Conservation (phyloP, 2,113 vertebrate genomes). For the Cygnus buccinator region DNA sequence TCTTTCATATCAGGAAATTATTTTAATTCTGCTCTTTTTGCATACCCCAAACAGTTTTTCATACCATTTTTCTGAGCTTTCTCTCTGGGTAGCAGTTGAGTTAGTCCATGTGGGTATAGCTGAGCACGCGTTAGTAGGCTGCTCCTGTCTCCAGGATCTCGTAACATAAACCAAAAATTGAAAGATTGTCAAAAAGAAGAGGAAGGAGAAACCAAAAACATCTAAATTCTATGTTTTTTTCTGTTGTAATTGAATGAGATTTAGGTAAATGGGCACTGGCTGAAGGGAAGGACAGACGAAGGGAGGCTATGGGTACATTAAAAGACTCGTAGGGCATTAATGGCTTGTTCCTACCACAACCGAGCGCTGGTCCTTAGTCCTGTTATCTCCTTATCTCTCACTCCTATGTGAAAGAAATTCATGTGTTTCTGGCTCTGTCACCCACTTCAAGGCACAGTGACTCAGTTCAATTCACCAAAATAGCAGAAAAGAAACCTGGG, state of each 20-base stretch:
- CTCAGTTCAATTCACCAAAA: not conserved
- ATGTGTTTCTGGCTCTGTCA: not conserved
- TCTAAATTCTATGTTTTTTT: not conserved
- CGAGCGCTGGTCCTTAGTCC: not conserved
- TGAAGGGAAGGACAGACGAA: not conserved
- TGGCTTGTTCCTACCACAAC: not conserved
- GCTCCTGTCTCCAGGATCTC: not conserved
- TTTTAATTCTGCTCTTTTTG: not conserved
- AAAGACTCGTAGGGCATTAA: not conserved
- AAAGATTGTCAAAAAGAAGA: not conserved
- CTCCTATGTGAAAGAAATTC: not conserved
- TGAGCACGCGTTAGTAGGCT: not conserved
- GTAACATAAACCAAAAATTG: not conserved
- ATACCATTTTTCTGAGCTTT: not conserved
- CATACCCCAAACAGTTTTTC: not conserved
- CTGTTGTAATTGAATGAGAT: not conserved
- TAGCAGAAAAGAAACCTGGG: not conserved
- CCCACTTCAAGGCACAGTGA: not conserved
- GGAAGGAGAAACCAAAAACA: not conserved
- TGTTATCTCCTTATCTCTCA: not conserved
- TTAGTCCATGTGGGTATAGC: not conserved
- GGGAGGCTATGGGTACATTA: not conserved
- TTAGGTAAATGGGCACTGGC: not conserved
- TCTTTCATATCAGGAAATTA: not conserved
- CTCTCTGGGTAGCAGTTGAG: not conserved